These are phyloP conservation scores for Xiphophorus hellerii DNA, from an alignment of 2,113 vertebrate species.

Conservation along the genomic window DNA sequence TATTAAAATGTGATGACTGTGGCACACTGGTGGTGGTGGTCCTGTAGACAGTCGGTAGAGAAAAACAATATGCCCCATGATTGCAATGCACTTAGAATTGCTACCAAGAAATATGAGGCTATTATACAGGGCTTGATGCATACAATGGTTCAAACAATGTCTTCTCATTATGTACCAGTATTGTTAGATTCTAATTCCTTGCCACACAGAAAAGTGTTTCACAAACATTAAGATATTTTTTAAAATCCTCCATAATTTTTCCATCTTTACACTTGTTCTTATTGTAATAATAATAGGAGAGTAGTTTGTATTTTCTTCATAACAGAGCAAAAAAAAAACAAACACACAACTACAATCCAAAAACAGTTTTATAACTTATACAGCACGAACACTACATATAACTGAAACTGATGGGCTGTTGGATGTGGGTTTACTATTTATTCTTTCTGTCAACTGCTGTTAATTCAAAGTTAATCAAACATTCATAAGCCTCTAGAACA, in stretches of 20 bases:
- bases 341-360: background rate
- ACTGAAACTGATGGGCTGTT: too few species aligned
- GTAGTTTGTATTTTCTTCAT: too few species aligned
- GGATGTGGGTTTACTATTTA: too few species aligned
- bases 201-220: constrained; percentile 26
- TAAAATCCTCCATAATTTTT: too few species aligned
- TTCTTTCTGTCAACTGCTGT: too few species aligned
- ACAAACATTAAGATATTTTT: constrained; percentile 14
- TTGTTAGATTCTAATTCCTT: constrained; percentile 42
- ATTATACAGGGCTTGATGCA: constrained; percentile 46
- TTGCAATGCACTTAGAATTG: constrained; percentile 52
- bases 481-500: too few species aligned
- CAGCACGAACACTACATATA: background rate
- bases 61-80: constrained; percentile 51
- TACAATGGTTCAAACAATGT: constrained; percentile 42
- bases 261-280: too few species aligned
- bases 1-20: constrained; percentile 45
- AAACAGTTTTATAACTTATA: background rate
- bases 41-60: constrained; percentile 43
- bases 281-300: too few species aligned
- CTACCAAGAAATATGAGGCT: constrained; percentile 43
- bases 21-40: constrained; percentile 32
- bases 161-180: constrained; percentile 39
- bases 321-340: too few species aligned
- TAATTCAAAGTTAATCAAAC: too few species aligned